These are phyloP conservation scores for Pseudochirops corinnae DNA, from an alignment of 2,797 vertebrate genomes.

Conservation along the genomic window DNA sequence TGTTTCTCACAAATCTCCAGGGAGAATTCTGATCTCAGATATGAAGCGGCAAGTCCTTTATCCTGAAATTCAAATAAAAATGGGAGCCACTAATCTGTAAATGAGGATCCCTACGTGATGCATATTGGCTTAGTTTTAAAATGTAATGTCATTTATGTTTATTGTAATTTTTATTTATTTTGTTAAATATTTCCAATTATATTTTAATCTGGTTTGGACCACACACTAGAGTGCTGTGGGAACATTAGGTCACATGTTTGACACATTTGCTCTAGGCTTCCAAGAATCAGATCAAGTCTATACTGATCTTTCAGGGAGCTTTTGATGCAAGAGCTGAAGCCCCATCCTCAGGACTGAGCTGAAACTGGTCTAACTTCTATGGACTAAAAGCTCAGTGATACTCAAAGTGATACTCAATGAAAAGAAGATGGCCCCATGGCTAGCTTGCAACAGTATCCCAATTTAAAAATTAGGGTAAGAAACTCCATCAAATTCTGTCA, in stretches of 20 bases:
- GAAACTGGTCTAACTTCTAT: neutral
- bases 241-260: neutral
- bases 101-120: neutral
- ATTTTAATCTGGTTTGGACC: neutral
- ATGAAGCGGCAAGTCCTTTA: neutral
- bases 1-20: neutral
- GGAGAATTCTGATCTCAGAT: neutral
- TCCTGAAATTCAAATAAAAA: neutral
- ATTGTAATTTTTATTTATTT: neutral
- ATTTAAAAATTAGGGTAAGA: neutral
- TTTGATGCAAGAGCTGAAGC: neutral
- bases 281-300: neutral
- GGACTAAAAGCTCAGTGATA: neutral
- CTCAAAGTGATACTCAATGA: no score
- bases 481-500: neutral
- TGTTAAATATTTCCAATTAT: neutral
- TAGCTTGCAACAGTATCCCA: neutral
- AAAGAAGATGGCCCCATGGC: neutral
- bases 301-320: neutral
- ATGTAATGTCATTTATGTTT: neutral
- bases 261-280: neutral
- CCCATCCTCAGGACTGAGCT: neutral
- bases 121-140: neutral
- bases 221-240: neutral
- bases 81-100: neutral